phyloP scores from a whole-genome alignment of 2,797 vertebrate species.

The Notolabrus celidotus region DNA sequence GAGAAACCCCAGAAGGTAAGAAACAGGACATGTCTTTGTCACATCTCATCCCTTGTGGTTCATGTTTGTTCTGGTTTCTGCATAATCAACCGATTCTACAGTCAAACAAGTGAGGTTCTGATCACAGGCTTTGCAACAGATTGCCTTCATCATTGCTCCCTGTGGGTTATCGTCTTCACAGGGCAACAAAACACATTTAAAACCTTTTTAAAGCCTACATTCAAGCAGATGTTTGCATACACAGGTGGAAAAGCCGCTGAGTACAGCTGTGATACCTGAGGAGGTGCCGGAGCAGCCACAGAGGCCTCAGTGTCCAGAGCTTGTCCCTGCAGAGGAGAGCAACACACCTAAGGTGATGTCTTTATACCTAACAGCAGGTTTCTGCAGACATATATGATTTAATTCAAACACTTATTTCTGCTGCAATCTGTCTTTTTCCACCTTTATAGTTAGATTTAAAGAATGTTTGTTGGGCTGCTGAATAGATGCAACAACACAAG shows the following conservation, averaged over 20 bases:
- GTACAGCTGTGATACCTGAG: conserved; percentile 54
- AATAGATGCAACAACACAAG: not conserved
- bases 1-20: conserved; percentile 75
- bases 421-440: not conserved
- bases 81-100: conserved; percentile 10
- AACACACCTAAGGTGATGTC: conserved; percentile 64
- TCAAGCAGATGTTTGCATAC: conserved; percentile 38
- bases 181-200: conserved; percentile 12
- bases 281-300: conserved; percentile 52
- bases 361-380: conserved; percentile 4
- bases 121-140: conserved; percentile 17
- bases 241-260: conserved; percentile 67
- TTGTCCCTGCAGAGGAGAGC: conserved; percentile 56
- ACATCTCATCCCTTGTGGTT: conserved; percentile 22
- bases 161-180: not conserved
- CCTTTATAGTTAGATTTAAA: not conserved
- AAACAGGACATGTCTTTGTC: conserved; percentile 38
- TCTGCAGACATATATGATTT: not conserved
- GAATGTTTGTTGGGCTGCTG: not conserved
- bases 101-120: conserved; percentile 16
- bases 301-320: conserved; percentile 65
- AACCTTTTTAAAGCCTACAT: not conserved
- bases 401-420: not conserved
- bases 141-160: not conserved
- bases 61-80: conserved; percentile 27